Evolutionary conservation across 2,113 vertebrate genomes (phyloP).

Genomic region (Malurus alboscapulatus): DNA sequence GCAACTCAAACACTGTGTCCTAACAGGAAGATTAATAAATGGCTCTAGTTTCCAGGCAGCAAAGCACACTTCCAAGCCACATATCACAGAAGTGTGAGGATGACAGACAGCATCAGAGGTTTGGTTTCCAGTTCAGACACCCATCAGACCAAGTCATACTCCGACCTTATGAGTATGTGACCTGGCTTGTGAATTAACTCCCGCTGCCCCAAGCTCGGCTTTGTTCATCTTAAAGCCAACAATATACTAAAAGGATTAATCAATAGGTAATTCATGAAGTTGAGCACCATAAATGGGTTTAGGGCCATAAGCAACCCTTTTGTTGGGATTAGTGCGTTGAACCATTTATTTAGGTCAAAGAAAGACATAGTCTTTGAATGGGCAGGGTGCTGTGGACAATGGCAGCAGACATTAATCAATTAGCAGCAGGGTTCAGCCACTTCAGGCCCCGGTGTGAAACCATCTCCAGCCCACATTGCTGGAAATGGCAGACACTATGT

Average conservation of each 20-base stretch:
- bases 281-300: conserved; percentile 77
- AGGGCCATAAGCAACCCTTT: conserved; percentile 77
- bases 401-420: conserved; percentile 83
- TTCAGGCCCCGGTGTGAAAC: conserved; percentile 56
- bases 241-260: conserved; percentile 82
- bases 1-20: background rate
- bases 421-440: conserved; percentile 76
- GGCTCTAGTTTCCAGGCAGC: background rate
- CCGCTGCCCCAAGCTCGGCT: conserved; percentile 31
- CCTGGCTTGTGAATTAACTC: conserved; percentile 60
- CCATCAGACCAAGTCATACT: conserved; percentile 44
- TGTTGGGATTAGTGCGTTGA: conserved; percentile 77
- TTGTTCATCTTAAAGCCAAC: conserved; percentile 76
- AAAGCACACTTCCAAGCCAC: background rate
- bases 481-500: background rate
- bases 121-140: conserved; percentile 28
- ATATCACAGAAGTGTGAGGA: background rate
- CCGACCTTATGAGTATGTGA: conserved; percentile 42
- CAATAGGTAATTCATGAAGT: conserved; percentile 88
- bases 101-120: background rate
- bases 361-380: conserved; percentile 77
- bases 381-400: conserved; percentile 67
- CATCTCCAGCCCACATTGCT: conserved; percentile 37
- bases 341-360: conserved; percentile 87
- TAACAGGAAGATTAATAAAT: background rate